Evolutionary conservation across 2,797 vertebrate genomes (phyloP), one percentile per base, ranked within the genome.

Genomic region (Aeoliscus strigatus): DNA sequence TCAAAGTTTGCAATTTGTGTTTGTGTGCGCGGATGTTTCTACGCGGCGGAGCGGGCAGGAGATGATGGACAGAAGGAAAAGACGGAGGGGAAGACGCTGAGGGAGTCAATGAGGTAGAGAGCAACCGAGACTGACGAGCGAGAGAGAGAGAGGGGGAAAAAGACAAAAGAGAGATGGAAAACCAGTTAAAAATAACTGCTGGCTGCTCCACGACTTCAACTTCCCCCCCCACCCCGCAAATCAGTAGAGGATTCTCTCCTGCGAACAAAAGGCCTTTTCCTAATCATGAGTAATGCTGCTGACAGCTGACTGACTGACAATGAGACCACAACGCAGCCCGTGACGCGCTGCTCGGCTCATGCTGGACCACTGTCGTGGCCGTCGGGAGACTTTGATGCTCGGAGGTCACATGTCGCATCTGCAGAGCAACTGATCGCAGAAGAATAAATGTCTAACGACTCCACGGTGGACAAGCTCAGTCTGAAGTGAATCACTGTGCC

Each of bases 241-340:
- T 11, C 48, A 60, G 56, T 37, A 26, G 53, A 54, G 41, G 68
- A 67, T 55, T 71, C 57, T 66, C 59, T 51, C 31, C 1, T 14
- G 9, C 35, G 63, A 67, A 71, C 61, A 70, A 75, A 80, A 73
- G 57, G 39, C 50, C 40, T 50, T 66, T 35, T 56, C 55, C 72
- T 79, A 54, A 79, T 81, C 70, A 81, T 60, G 9, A 15, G 17
- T 56, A 77, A 64, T 74, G 66, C 51, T 4, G 39, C 54, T 54
- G 75, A 77, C 77, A 76, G 68, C 51, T 68, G 80, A 79, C 48
- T 72, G 75, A 80, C 69, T 77, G 75, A 81, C 77, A 75, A 67
- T 41, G 75, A 75, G 65, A 59, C 63, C 45, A 53, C 62, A 17
- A 16, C 36, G 18, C 26, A 9, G 57, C 46, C 49, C 51, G n/a